Evolutionary conservation across 1,140 invertebrate species (phyloP), one percentile per base, ranked within the genome.

Genomic region (Drosophila subobscura): DNA sequence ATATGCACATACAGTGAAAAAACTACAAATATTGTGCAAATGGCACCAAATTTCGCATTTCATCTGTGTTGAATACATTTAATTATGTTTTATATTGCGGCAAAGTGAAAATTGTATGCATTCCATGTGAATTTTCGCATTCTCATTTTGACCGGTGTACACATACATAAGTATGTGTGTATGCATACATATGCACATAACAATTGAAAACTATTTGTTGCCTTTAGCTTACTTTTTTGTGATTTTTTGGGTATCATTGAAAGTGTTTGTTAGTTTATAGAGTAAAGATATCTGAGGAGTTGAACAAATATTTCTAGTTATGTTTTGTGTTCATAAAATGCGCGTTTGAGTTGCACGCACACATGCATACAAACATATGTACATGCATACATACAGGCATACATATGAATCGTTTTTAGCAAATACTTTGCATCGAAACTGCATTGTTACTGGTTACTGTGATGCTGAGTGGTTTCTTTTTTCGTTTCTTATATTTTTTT

Each of bases 111-210:
- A 12, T 52, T 37, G 4, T 2, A 33, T 37, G 23, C 23, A 37
- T 22, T 37, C n/a, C 4, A 37, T 37, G 3, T 12, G 3, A 1
- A 37, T 37, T 37, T 37, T 57, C 44, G 44, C 45, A 27, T 14
- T 57, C 20, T 22, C 4, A 20, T 56, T 57, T 57, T 57, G 55
- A 57, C 55, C 55, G 55, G 55, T 57, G 57, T 55, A 63, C 52
- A 55, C 63, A 45, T 20, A 41, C 12, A 66, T 42, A 6, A 41
- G 12, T 29, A 55, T 42, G 37, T 63, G 60, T 51, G 61, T 58
- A 63, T 63, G 55, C 51, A 68, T 61, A 49, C 16, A 40, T 52
- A 16, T 23, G 10, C 16, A 16, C 22, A 20, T 20, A 23, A 12
- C 27, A 60, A 20, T 33, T 40, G 16, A 33, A 44, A 59, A 46